Evolutionary conservation across 2,888 invertebrate species (phyloP).

Genomic region (Xylocampa areola): DNA sequence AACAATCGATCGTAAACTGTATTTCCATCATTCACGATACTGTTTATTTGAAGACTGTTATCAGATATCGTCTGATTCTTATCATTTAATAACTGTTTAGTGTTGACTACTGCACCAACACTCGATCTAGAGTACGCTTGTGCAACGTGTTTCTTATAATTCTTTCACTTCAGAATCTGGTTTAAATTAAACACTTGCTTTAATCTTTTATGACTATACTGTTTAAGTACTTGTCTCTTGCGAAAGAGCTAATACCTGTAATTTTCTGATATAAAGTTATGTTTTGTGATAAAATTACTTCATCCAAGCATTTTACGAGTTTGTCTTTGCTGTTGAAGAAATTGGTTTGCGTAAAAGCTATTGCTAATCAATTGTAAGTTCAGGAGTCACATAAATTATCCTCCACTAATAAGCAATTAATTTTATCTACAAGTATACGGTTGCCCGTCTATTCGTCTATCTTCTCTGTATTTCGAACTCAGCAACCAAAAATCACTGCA

Average conservation of each 20-base stretch:
- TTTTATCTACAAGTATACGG: no score
- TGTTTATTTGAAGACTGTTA: constrained; percentile 48
- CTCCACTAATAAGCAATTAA: no score
- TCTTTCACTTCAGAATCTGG: constrained; percentile 34
- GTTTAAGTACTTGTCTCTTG: constrained; percentile 25
- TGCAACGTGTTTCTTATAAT: constrained; percentile 9
- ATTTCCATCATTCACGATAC: constrained; percentile 44
- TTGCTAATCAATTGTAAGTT: no score
- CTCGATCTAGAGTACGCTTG: constrained; percentile 18
- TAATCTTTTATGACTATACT: constrained; percentile 5
- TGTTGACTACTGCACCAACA: constrained; percentile 41
- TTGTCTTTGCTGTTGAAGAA: no score
- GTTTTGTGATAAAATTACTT: no score
- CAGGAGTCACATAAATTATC: no score
- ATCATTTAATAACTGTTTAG: constrained; percentile 51
- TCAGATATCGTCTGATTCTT: constrained; percentile 46
- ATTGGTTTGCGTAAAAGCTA: no score
- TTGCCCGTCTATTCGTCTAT: no score
- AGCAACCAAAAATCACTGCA: no score
- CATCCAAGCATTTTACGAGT: no score
- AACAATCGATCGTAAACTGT: constrained; percentile 56
- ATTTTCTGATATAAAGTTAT: background rate
- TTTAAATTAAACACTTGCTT: constrained; percentile 3
- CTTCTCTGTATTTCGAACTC: no score
- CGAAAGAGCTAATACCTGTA: constrained; percentile 12